phyloP scores from a whole-genome alignment of 2,797 vertebrate species.

The Scleropages formosus region DNA sequence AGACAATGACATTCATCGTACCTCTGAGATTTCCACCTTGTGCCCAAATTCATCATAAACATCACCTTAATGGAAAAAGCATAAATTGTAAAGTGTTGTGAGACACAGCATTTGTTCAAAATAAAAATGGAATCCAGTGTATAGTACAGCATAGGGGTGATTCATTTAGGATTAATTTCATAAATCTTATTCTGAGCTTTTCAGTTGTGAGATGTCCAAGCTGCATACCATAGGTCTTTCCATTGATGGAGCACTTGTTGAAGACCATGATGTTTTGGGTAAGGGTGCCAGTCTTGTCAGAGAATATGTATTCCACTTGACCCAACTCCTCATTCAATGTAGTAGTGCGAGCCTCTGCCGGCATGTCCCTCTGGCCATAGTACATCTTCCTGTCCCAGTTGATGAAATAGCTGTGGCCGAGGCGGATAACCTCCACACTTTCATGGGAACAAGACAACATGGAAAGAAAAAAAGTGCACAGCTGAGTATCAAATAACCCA shows the following conservation, averaged over 20 bases:
- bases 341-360: conserved; percentile 66
- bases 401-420: conserved; percentile 71
- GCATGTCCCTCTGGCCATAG: conserved; percentile 54
- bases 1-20: conserved; percentile 40
- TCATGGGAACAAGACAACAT: neutral
- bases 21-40: conserved; percentile 73
- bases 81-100: neutral
- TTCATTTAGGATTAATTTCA: neutral
- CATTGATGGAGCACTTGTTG: conserved; percentile 69
- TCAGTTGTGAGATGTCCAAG: neutral
- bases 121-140: too few species aligned
- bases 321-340: conserved; percentile 71
- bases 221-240: conserved; percentile 60
- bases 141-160: neutral
- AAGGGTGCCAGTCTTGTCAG: conserved; percentile 70
- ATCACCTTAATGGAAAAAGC: conserved; percentile 63
- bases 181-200: neutral
- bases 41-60: conserved; percentile 65
- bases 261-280: conserved; percentile 74
- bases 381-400: conserved; percentile 72
- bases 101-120: too few species aligned
- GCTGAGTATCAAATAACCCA: neutral
- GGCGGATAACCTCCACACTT: conserved; percentile 65
- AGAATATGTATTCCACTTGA: conserved; percentile 72
- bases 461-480: neutral